phyloP scores from a whole-genome alignment of 2,888 invertebrate species.

The Arctia plantaginis region DNA sequence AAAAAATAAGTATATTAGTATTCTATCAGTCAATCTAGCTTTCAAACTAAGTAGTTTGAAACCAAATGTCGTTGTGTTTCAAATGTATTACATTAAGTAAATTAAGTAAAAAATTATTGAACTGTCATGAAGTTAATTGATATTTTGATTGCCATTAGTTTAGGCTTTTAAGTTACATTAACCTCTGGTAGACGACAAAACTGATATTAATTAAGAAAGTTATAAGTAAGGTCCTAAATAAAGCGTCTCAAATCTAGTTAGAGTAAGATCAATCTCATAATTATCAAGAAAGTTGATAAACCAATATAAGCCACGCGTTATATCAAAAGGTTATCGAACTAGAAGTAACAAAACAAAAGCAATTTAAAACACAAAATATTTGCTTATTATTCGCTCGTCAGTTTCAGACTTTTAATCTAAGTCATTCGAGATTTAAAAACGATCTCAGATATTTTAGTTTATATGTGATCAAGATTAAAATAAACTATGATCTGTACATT shows the following conservation, averaged over 20 bases:
- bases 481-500: neutral
- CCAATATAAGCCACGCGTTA: neutral
- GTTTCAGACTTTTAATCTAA: neutral
- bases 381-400: neutral
- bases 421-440: neutral
- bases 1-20: no score
- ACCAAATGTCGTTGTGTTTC: no score
- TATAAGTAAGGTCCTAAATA: neutral
- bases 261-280: neutral
- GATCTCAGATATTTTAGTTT: neutral
- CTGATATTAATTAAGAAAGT: conserved; percentile 1
- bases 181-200: neutral
- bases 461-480: neutral
- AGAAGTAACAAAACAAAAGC: neutral
- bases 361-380: neutral
- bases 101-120: no score
- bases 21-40: no score
- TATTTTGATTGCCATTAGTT: neutral
- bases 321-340: conserved; percentile 4
- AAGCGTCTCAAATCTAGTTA: neutral
- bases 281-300: neutral
- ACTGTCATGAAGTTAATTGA: neutral
- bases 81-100: no score
- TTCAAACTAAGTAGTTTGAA: no score
- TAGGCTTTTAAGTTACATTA: neutral